A percentile compares a stretch with the other conserved stretches of the same genome.
Conservation (phyloP, 1,140 invertebrate genomes). For the Saccostrea echinata region DNA sequence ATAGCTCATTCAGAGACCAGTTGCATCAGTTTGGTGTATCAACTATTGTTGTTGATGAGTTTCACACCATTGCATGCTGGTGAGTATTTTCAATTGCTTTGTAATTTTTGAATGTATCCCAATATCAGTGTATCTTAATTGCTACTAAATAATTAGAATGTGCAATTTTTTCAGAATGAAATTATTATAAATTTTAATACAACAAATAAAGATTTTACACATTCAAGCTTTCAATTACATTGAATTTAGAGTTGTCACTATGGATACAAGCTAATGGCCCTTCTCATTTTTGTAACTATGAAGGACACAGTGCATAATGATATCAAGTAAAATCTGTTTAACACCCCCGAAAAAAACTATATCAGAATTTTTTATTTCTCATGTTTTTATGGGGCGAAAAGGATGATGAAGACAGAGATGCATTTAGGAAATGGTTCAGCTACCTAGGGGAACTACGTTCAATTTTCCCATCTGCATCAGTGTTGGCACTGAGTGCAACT, state of each 20-base stretch:
- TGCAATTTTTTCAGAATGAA: too few species aligned
- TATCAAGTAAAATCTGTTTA: neutral
- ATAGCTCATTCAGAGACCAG: neutral
- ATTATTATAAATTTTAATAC: neutral
- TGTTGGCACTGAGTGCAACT: constrained; percentile 31
- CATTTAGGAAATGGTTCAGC: constrained; percentile 35
- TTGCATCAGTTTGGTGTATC: neutral
- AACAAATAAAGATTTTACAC: too few species aligned
- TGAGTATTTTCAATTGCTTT: neutral
- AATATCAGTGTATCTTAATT: neutral
- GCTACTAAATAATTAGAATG: neutral
- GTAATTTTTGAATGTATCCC: neutral
- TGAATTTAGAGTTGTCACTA: too few species aligned
- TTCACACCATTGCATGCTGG: constrained; percentile 41
- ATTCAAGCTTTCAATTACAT: too few species aligned
- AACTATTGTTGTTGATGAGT: constrained; percentile 47
- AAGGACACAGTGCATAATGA: neutral
- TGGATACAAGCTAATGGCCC: too few species aligned
- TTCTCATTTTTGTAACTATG: too few species aligned
- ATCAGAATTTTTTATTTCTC: neutral
- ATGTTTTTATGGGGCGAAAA: constrained; percentile 13
- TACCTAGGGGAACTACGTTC: constrained; percentile 30
- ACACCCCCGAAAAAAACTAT: neutral
- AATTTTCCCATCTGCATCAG: constrained; percentile 3
- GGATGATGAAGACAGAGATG: neutral